Evolutionary conservation across 1,140 invertebrate genomes (phyloP), one percentile per base, ranked within the genome.

Genomic region (Drosophila obscura): DNA sequence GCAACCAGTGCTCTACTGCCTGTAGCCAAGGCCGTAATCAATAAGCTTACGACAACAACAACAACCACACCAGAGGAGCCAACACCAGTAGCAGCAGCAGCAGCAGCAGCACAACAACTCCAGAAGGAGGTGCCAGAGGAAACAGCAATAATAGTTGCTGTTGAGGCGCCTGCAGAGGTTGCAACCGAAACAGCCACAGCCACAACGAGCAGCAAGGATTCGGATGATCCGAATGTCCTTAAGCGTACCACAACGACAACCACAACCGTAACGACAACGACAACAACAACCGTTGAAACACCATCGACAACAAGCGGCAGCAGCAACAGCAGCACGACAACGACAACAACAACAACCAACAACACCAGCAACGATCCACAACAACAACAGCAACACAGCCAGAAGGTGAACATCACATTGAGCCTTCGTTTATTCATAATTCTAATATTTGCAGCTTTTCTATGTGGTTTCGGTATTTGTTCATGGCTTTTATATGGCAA

Each of bases 391-490:
- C 68, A 77, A 51, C 90, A 91, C 60, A 77, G 75, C 83, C 83
- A 91, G 84, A 90, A 91, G 90, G 90, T 91, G 90, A 91, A 91
- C 72, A 91, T 91, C 79, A 91, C 87, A 79, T 83, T 91, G 81
- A 91, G 90, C 78, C 76, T 89, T 83, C 87, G 81, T 89, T 85
- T 84, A 80, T 90, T 91, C 82, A 63, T 91, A 80, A 80, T 89
- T 84, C 66, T 91, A 80, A 80, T 91, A 66, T 77, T 91, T 83
- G 88, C 84, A 82, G 90, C 90, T 90, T 91, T 91, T 91, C 57
- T 91, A 68, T 91, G 90, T 91, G 90, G 90, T 91, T 91, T 91
- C 80, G 90, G 90, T 91, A 80, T 91, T 83, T 91, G 90, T 91
- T 89, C 85, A 89, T 91, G 90, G 90, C 90, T 91, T 91, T 87